Evolutionary conservation across 1,140 invertebrate genomes (phyloP), one percentile per base, ranked within the genome.

Genomic region (Drosophila carrolli): DNA sequence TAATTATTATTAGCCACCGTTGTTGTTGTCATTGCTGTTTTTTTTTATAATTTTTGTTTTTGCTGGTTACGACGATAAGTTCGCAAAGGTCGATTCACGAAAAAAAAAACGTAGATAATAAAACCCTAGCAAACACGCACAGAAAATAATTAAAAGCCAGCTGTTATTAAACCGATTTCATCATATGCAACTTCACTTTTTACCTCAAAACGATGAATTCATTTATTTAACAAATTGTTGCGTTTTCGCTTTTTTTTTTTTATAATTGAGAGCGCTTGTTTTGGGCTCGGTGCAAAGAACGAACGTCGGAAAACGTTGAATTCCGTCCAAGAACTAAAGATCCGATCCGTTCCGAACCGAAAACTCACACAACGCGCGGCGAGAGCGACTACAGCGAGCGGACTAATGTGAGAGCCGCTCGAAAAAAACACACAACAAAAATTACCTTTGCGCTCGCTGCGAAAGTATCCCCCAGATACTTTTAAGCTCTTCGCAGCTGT

Each of bases 1-100:
- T 84, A 85, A 83, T 81, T 84, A 83, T 84, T 79, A 79, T 84
- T 83, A 84, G 80, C 72, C 57, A 19, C 56, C 46, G 55, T 72
- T 81, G 66, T 57, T 59, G 72, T 14, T 70, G 61, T 40, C 40
- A 27, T 37, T 59, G 66, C 58, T 58, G 8, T 14, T 50, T 16
- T 50, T 44, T 44, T 44, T 14, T 14, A 32, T 23, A 23, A 23
- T 16, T 32, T 32, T 50, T 50, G 8, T 67, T 61, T 57, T 56
- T 54, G 47, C 67, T 78, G 46, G 75, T 83, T 83, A 83, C 76
- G 81, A 83, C 77, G 78, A 77, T 81, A 85, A 70, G 82, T 85
- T 74, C 73, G 68, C 73, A 84, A 85, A 84, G 81, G 81, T 84
- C 81, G 81, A 51, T 55, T 61, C 65, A 76, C 59, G 41, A 46